Evolutionary conservation across 2,888 invertebrate species (phyloP).

Genomic region (Ophion slaviceki): DNA sequence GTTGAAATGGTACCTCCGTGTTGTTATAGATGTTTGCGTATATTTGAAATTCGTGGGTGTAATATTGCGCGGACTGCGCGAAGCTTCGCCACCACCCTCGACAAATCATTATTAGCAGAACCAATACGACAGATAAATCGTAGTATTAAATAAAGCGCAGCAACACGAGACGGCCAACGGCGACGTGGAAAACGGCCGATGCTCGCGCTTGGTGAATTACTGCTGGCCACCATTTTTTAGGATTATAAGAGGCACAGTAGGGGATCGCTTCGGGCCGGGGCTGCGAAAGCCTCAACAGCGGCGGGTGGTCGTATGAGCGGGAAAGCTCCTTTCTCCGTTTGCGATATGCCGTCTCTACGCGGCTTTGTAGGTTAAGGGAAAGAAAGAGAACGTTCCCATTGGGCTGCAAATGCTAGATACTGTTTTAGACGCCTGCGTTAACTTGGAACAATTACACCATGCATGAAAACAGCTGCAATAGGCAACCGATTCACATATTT

Average conservation of each 20-base stretch:
- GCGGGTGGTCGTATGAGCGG: constrained; percentile 24
- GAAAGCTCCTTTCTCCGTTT: constrained; percentile 51
- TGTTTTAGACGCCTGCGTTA: background rate
- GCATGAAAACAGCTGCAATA: background rate
- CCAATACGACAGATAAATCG: constrained; percentile 74
- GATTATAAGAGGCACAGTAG: constrained; percentile 71
- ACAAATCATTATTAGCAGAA: constrained; percentile 74
- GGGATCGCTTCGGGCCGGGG: constrained; percentile 32
- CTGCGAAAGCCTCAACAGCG: constrained; percentile 42
- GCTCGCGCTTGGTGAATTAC: constrained; percentile 70
- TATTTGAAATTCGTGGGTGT: background rate
- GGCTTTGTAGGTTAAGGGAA: constrained; percentile 33
- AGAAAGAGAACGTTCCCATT: constrained; percentile 25
- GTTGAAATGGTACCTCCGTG: constrained; percentile 26
- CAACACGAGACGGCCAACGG: constrained; percentile 43
- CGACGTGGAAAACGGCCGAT: constrained; percentile 39
- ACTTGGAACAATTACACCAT: background rate
- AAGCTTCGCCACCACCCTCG: constrained; percentile 37
- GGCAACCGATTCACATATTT: background rate
- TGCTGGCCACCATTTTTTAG: constrained; percentile 73
- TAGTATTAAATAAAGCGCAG: constrained; percentile 72
- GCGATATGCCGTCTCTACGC: constrained; percentile 18
- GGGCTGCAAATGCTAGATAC: constrained; percentile 54
- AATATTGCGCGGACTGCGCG: constrained; percentile 18
- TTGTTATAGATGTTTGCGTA: constrained; percentile 17